Base-by-base conservation (phyloP, 2,888 invertebrate species). In the Xestia xanthographa region DNA sequence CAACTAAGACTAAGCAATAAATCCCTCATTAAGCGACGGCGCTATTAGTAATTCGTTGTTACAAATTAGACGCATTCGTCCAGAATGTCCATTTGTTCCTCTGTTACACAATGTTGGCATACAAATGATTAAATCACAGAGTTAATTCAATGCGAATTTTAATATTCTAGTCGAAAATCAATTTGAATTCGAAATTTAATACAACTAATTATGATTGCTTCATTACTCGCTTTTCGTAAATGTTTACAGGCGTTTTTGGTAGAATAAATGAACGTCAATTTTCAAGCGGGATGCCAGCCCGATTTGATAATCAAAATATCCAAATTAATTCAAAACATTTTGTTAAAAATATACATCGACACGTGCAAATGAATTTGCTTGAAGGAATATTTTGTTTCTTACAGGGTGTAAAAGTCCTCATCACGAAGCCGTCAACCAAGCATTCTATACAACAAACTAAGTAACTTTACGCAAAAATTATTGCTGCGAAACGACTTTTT, bases 181-280 rank as follows among this genome's bases (percentile, higher is more conserved):
- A 84, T 82, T 68, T 66, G 63, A 84, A 82, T 82, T 76, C 65
- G 45, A 77, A 84, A 86, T 82, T 72, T 73, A 78, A 82, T 73
- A 77, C 69, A 75, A 87, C 56, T 83, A 75, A 84, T 84, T 85
- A 79, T 85, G 66, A 79, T 79, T 80, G 84, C 80, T 84, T 84
- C 77, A 79, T 87, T 79, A 84, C 73, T 50, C 63, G 70, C 74
- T 74, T 77, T 80, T 75, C 70, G 71, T 80, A 76, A 87, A 82
- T 85, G 75, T 87, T 87, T 78, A 74, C 83, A 80, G 75, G 48
- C 68, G 60, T 69, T 81, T 84, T 80, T 69, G 63, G 60, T 20
- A 68, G 63, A 63, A 65, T 69, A 79, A 85, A 73, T 77, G 34
- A 71, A 79, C 66, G 65, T 68, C 41, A 84, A 82, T 79, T 86